These are phyloP conservation scores for Protonibea diacanthus DNA, from an alignment of 2,797 vertebrate species.

Conservation along the genomic window DNA sequence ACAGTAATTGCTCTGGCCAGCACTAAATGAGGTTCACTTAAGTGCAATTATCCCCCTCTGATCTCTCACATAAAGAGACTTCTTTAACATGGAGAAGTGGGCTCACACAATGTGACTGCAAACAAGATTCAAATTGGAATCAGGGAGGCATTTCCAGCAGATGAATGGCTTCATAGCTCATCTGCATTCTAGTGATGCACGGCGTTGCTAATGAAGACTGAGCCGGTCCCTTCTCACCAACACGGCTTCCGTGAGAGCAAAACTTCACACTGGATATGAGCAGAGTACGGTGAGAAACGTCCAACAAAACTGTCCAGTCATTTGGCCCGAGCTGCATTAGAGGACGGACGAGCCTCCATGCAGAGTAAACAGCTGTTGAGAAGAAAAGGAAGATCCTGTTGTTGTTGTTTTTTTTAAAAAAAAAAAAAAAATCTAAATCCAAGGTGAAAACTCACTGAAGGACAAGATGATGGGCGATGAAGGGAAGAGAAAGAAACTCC, in stretches of 20 bases:
- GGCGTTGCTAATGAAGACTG: constrained; percentile 81
- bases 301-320: constrained; percentile 43
- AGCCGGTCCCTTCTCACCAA: constrained; percentile 71
- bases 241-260: constrained; percentile 59
- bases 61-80: constrained; percentile 85
- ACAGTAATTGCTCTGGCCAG: constrained; percentile 86
- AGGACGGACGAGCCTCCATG: constrained; percentile 11
- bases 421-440: no score
- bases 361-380: constrained; percentile 45
- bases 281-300: constrained; percentile 41
- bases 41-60: constrained; percentile 87
- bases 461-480: constrained; percentile 41
- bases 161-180: constrained; percentile 85
- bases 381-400: constrained; percentile 37
- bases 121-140: constrained; percentile 87
- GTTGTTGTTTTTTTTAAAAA: not conserved
- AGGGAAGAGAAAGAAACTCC: constrained; percentile 31
- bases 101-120: constrained; percentile 85
- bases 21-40: constrained; percentile 87
- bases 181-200: constrained; percentile 84
- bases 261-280: constrained; percentile 63
- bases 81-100: constrained; percentile 83
- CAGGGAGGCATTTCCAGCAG: constrained; percentile 83
- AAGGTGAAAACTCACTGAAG: constrained; percentile 48
- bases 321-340: constrained; percentile 31